Base-by-base conservation (phyloP, 2,888 invertebrate species). In the Aphodius granarius region DNA sequence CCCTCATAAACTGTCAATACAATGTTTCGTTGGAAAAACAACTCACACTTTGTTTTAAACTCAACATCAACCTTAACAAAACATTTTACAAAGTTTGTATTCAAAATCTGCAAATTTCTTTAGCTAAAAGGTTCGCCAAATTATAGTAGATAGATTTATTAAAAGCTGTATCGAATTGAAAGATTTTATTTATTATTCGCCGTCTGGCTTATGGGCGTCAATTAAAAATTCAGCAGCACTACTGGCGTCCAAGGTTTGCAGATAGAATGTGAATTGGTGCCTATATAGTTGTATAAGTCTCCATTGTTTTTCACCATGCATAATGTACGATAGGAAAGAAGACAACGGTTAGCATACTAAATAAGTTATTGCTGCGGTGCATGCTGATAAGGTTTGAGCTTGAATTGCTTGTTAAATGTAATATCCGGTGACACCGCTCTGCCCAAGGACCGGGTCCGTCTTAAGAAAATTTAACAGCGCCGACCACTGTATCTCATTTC, bases 371-470 rank as follows among this genome's bases (percentile, higher is more conserved):
- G 79, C 78, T 76, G 78, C 75, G 75, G 76, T 80, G 81, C 79
- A 81, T 81, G 79, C 76, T 80, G 80, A 79, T 81, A 79, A 81
- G 80, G 76, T 79, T 78, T 80, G 79, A 79, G 78, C 81, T 80
- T 82, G 81, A 81, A 82, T 82, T 81, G 81, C 81, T 78, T 80
- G 80, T 82, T 82, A 82, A 81, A 82, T 82, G 80, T 82, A 77
- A 81, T 82, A 81, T 82, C 81, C 82, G 82, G 82, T 80, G 82
- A 78, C 79, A 78, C 80, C 75, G 78, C 78, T 77, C 75, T n/a
- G 71, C 76, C 80, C 79, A 80, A 79, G 79, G 80, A 75, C 77
- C 72, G 73, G 79, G 80, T 72, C 77, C 72, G 73, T 68, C 68
- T 68, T 68, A 68, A 68, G 68, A 68, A 68, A 68, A 20, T 68